A percentile compares a stretch with the other conserved stretches of the same genome.
These are phyloP conservation scores for Augochlora pura DNA, from an alignment of 1,140 invertebrate species.

Conservation along the genomic window DNA sequence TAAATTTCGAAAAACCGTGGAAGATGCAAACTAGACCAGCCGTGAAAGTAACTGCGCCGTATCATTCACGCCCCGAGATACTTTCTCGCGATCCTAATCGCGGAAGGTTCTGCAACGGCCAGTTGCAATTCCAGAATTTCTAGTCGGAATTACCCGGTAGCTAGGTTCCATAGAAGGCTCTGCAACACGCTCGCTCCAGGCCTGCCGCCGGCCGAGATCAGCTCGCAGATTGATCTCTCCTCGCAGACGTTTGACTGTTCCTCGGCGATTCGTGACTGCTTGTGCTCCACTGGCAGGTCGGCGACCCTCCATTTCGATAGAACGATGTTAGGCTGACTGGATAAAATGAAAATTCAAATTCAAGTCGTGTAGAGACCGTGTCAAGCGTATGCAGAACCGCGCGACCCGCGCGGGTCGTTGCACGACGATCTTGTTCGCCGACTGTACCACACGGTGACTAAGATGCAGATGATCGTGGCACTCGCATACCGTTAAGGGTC, in stretches of 20 bases:
- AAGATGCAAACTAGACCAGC: background rate
- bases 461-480: no score
- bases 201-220: constrained; percentile 65
- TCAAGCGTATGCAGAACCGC: no score
- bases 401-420: no score
- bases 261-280: constrained; percentile 32
- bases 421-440: no score
- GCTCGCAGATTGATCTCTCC: constrained; percentile 71
- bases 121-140: background rate
- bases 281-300: constrained; percentile 73
- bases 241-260: constrained; percentile 62
- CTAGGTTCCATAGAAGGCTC: constrained; percentile 69
- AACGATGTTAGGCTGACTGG: constrained; percentile 68
- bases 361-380: no score
- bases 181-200: constrained; percentile 66
- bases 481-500: no score
- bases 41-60: background rate
- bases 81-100: background rate
- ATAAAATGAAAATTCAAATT: no score
- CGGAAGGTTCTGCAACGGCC: no score
- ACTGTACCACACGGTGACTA: no score
- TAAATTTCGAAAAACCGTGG: no score
- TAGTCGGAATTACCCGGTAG: constrained; percentile 65
- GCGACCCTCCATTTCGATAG: constrained; percentile 70
- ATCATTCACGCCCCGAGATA: background rate